Conservation (phyloP, 2,797 vertebrate species). For the Sparus aurata region DNA sequence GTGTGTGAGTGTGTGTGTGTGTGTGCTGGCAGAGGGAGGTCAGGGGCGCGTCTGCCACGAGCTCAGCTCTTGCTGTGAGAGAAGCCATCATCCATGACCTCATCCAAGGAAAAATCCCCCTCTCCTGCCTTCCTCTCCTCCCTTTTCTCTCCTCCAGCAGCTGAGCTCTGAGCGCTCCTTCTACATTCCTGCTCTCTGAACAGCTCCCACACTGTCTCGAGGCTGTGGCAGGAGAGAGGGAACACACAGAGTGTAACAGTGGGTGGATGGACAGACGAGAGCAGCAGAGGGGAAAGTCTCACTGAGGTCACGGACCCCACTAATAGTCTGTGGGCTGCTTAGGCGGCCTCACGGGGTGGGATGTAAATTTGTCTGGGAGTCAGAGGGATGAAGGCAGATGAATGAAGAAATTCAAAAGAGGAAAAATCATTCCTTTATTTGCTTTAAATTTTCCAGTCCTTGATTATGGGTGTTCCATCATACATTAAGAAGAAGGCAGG, state of each 20-base stretch:
- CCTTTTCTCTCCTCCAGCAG: constrained; percentile 66
- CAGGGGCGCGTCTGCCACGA: constrained; percentile 80
- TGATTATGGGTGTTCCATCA: constrained; percentile 38
- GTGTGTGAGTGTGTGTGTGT: constrained; percentile 28
- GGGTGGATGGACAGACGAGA: constrained; percentile 56
- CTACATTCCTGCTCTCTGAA: constrained; percentile 82
- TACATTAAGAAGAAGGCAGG: constrained; percentile 27
- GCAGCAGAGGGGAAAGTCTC: constrained; percentile 65
- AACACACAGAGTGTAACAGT: constrained; percentile 66
- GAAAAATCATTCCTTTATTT: constrained; percentile 46
- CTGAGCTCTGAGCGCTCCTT: constrained; percentile 66
- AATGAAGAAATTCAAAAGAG: constrained; percentile 62
- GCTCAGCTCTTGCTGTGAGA: constrained; percentile 70
- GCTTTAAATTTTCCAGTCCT: constrained; percentile 39
- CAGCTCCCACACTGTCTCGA: constrained; percentile 82
- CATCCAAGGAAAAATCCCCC: constrained; percentile 84
- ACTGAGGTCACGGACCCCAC: constrained; percentile 78
- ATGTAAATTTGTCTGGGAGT: constrained; percentile 53
- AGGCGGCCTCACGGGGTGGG: constrained; percentile 44
- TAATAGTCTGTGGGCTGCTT: constrained; percentile 69
- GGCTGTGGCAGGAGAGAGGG: constrained; percentile 58
- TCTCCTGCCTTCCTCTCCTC: constrained; percentile 66
- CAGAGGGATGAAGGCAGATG: constrained; percentile 55
- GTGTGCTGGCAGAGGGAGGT: constrained; percentile 67
- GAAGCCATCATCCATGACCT: constrained; percentile 82